Percentiles rank a stretch among this genome's conserved stretches.
Evolutionary conservation across 2,888 invertebrate genomes (phyloP).

Genomic region (Leptopterna dolabrata): DNA sequence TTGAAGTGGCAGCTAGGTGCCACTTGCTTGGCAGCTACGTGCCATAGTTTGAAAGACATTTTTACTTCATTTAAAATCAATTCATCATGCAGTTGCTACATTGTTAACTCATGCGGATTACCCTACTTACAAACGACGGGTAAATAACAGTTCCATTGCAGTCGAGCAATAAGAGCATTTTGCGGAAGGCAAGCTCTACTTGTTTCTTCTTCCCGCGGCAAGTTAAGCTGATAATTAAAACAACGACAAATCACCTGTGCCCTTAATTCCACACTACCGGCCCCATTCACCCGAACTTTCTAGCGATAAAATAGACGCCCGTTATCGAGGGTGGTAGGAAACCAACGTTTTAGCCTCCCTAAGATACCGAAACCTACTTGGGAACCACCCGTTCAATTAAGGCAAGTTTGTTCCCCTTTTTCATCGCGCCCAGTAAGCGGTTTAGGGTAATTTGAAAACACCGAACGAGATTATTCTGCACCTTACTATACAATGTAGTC

Average conservation of each 20-base stretch:
- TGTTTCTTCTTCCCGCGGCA: neutral
- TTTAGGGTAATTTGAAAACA: too few relatives aligned
- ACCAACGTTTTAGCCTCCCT: neutral
- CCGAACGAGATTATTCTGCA: too few relatives aligned
- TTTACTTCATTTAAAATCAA: too few relatives aligned
- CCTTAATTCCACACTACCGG: conserved; percentile 1
- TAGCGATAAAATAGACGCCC: neutral
- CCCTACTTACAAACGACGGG: too few relatives aligned
- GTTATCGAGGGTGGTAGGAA: neutral
- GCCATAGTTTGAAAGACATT: too few relatives aligned
- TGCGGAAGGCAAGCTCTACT: neutral
- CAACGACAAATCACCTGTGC: neutral
- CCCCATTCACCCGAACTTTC: neutral
- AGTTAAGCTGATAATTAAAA: neutral
- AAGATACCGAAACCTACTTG: neutral
- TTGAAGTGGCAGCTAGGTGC: too few relatives aligned
- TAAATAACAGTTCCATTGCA: too few relatives aligned
- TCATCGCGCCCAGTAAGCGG: too few relatives aligned
- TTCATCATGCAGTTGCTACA: too few relatives aligned
- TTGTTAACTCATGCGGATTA: too few relatives aligned
- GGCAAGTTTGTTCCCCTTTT: neutral
- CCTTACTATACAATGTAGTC: too few relatives aligned
- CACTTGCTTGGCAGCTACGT: too few relatives aligned
- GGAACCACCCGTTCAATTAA: neutral
- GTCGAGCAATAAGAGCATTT: neutral